Base-by-base conservation (phyloP, 2,888 invertebrate genomes). In the Mythimna lalbum region DNA sequence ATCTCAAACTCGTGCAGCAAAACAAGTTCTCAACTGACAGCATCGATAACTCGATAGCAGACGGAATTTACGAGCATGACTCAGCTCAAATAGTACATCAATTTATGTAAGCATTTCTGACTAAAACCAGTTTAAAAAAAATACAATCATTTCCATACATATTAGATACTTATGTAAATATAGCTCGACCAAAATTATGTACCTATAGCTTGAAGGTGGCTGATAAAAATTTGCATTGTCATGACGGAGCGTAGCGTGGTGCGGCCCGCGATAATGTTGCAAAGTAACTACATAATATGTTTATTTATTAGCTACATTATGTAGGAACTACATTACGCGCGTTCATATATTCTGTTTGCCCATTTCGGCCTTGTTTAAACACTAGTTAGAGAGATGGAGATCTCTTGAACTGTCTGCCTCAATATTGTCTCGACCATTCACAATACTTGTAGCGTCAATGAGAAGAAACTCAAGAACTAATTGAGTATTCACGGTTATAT, bases 201-300 rank as follows among this genome's bases (percentile, higher is more conserved):
- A 76, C 21, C n/a, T 55, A 71, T 62, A 63, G 80, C 21, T 71
- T 19, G 33, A 71, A 84, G 80, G 77, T 64, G 43, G 17, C 59
- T 80, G 76, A 83, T 82, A 77, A 80, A 82, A 85, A 80, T 74
- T 60, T 87, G 86, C 87, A 49, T 55, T 52, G 84, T 87, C 87
- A 87, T 59, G 74, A 59, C 49, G 27, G 73, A 75, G 17, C 43
- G 17, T 43, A 10, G 73, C 68, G 69, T 56, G 68, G 77, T 69
- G 81, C 80, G 67, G 67, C 77, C 52, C 17, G 66, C 70, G 83
- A 76, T 76, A 70, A 73, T 19, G 60, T 57, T 66, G 50, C 39
- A 31, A 63, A 67, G 63, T 74, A 60, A 50, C 64, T 43, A 43
- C 19, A 43, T 43, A 43, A 43, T 56, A 65, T 74, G 52, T 82